A percentile compares a stretch with the other conserved stretches of the same genome.
Conservation (phyloP, 2,797 vertebrate genomes). For the Anolis apletophallus region DNA sequence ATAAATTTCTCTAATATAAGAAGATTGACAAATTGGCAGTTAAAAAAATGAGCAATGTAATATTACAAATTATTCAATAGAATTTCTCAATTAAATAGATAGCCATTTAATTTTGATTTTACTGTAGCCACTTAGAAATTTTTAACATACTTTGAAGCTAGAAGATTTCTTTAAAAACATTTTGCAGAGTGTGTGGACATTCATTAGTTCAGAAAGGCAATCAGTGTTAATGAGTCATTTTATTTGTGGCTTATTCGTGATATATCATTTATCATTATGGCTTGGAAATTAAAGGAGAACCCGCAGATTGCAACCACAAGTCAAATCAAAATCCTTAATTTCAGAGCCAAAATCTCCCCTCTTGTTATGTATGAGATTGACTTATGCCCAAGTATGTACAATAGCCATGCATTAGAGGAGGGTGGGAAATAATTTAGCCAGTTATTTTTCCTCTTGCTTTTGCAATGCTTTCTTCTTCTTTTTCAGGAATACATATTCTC, state of each 20-base stretch:
- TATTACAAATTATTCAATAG: background rate
- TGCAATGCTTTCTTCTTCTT: no score
- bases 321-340: no score
- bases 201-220: background rate
- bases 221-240: background rate
- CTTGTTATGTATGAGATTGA: no score
- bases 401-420: no score
- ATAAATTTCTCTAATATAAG: conserved; percentile 9
- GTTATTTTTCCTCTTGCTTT: no score
- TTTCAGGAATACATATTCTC: no score
- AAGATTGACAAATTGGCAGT: background rate
- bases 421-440: no score
- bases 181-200: background rate
- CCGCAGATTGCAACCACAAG: background rate
- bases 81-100: background rate
- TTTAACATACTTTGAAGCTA: background rate
- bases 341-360: no score
- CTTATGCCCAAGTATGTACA: no score
- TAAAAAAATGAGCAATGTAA: conserved; percentile 17
- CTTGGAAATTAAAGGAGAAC: background rate
- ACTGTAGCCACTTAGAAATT: background rate
- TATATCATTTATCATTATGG: background rate
- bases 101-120: background rate
- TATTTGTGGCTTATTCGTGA: background rate
- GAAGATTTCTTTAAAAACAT: background rate